A percentile compares a stretch with the other conserved stretches of the same genome.
These are phyloP conservation scores for Synanthedon tipuliformis DNA, from an alignment of 2,888 invertebrate genomes.

Conservation along the genomic window DNA sequence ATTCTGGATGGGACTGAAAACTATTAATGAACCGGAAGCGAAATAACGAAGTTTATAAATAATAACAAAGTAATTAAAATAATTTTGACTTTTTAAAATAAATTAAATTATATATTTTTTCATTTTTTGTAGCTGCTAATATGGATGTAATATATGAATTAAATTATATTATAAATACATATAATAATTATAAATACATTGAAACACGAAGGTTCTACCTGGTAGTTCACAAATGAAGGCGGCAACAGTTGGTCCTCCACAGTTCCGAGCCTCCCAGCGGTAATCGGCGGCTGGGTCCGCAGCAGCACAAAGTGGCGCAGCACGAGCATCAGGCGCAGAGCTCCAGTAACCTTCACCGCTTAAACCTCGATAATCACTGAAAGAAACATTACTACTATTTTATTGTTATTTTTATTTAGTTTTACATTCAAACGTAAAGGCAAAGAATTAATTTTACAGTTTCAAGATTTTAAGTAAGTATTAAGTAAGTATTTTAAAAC, in stretches of 20 bases:
- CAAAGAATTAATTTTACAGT: too few species aligned
- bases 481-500: too few species aligned
- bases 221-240: conserved; percentile 85
- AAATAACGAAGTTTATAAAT: too few species aligned
- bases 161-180: too few species aligned
- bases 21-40: too few species aligned
- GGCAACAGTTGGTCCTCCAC: conserved; percentile 81
- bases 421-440: too few species aligned
- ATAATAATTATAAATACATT: neutral
- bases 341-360: conserved; percentile 80
- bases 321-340: conserved; percentile 72
- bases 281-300: conserved; percentile 82
- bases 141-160: conserved; percentile 7
- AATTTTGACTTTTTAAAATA: neutral
- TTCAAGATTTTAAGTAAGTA: too few species aligned
- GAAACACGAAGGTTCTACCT: conserved; percentile 48
- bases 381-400: too few species aligned
- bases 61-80: too few species aligned
- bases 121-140: conserved; percentile 6
- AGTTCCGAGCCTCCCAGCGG: conserved; percentile 80
- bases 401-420: too few species aligned
- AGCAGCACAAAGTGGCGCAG: conserved; percentile 77
- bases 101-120: too few species aligned
- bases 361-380: conserved; percentile 72
- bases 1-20: too few species aligned